A percentile compares a stretch with the other conserved stretches of the same genome.
Conservation (phyloP, 2,797 vertebrate species). For the Myiotriccus ornatus region DNA sequence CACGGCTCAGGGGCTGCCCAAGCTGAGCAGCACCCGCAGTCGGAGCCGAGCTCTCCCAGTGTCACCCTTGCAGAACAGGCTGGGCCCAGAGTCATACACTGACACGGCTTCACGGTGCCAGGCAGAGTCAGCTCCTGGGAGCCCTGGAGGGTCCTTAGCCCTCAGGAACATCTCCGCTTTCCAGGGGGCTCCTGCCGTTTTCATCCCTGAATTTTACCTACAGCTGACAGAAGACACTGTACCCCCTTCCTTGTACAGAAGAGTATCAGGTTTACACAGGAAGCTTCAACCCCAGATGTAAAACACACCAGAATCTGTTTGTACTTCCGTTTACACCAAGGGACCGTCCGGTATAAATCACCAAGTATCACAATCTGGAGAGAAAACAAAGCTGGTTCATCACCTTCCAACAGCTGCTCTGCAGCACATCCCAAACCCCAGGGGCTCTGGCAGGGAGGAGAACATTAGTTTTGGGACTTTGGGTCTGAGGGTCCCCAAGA, state of each 20-base stretch:
- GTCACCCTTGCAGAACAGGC: background rate
- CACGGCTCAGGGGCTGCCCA: background rate
- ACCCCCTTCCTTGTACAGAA: background rate
- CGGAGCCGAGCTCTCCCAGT: background rate
- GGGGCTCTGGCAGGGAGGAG: background rate
- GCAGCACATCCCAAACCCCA: background rate
- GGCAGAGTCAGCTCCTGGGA: background rate
- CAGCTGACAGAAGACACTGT: background rate
- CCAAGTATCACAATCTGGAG: background rate
- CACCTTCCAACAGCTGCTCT: background rate
- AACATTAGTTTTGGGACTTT: background rate
- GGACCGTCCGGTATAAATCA: background rate
- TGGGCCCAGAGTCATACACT: background rate
- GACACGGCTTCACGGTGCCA: background rate
- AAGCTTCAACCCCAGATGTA: background rate
- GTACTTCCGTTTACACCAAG: background rate
- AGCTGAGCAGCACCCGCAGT: background rate
- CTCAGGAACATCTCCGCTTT: background rate
- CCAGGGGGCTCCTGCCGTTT: background rate
- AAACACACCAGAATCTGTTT: accelerated
- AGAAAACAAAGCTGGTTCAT: background rate
- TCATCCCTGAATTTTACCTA: background rate
- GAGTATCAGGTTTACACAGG: background rate
- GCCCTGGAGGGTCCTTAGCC: background rate
- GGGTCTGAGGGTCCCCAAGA: background rate